A percentile compares a stretch with the other conserved stretches of the same genome.
phyloP scores from a whole-genome alignment of 1,140 invertebrate genomes.

The Lamellibrachia luymesi region DNA sequence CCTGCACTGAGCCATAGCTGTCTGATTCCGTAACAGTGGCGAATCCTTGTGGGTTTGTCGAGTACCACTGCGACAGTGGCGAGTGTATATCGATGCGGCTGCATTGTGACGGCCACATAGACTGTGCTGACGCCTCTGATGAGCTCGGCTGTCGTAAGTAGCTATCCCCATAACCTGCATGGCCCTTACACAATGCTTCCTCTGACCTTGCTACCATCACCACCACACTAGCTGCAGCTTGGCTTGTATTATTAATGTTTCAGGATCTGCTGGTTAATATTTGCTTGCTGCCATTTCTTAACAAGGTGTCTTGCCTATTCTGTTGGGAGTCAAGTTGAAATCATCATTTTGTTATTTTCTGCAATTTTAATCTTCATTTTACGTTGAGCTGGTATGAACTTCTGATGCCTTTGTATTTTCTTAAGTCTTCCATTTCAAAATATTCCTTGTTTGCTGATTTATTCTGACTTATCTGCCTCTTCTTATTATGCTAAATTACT shows the following conservation, averaged over 20 bases:
- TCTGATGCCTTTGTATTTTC: background rate
- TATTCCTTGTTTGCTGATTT: background rate
- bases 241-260: background rate
- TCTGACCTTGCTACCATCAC: background rate
- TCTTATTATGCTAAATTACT: background rate
- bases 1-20: background rate
- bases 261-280: background rate
- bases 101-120: slow-evolving; percentile 82
- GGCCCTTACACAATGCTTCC: background rate
- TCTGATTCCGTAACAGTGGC: slow-evolving; percentile 1
- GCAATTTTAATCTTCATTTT: background rate
- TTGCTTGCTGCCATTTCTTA: background rate
- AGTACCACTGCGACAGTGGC: slow-evolving; percentile 23
- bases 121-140: slow-evolving; percentile 83
- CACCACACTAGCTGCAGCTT: background rate
- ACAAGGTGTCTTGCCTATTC: background rate
- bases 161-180: background rate
- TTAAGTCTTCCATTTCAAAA: background rate
- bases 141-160: slow-evolving; percentile 82
- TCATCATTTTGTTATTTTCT: background rate
- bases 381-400: background rate
- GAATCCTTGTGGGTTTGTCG: slow-evolving; percentile 5
- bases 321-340: background rate
- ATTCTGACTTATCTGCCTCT: background rate
- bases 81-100: slow-evolving; percentile 87